A percentile compares a stretch with the other conserved stretches of the same genome.
These are phyloP conservation scores for Pemphigus obesinymphae DNA, from an alignment of 1,140 invertebrate species.

Conservation along the genomic window DNA sequence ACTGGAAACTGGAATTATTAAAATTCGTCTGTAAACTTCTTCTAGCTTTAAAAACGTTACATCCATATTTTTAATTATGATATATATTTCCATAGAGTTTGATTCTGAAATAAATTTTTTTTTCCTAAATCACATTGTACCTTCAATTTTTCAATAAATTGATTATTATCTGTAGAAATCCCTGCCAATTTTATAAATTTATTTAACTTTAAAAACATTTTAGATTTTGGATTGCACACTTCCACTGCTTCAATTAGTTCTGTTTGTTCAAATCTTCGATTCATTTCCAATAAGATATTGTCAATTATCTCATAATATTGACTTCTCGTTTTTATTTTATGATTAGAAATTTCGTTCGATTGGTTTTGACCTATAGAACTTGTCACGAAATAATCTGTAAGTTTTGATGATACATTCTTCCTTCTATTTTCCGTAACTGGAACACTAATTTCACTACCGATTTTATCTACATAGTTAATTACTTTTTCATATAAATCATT, in stretches of 20 bases:
- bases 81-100: background rate
- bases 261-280: slow-evolving; percentile 7
- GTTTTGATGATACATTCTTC: slow-evolving; percentile 1
- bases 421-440: background rate
- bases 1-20: slow-evolving; percentile 48
- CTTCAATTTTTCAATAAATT: slow-evolving; percentile 6
- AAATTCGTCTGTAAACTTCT: slow-evolving; percentile 45
- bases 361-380: background rate
- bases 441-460: background rate
- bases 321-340: background rate
- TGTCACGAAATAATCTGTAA: slow-evolving; percentile 3
- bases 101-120: slow-evolving; percentile 5
- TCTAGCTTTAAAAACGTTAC: background rate
- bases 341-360: background rate
- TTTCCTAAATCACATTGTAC: slow-evolving; percentile 4
- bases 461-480: background rate
- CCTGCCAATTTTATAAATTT: background rate
- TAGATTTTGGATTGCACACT: background rate
- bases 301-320: background rate
- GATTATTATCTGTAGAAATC: slow-evolving; percentile 9
- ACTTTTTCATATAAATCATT: slow-evolving; percentile 5
- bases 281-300: background rate
- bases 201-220: slow-evolving; percentile 4
- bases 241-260: background rate
- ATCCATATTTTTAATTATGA: background rate